Base-by-base conservation (phyloP, 2,888 invertebrate genomes). In the Drosophila neutralis region DNA sequence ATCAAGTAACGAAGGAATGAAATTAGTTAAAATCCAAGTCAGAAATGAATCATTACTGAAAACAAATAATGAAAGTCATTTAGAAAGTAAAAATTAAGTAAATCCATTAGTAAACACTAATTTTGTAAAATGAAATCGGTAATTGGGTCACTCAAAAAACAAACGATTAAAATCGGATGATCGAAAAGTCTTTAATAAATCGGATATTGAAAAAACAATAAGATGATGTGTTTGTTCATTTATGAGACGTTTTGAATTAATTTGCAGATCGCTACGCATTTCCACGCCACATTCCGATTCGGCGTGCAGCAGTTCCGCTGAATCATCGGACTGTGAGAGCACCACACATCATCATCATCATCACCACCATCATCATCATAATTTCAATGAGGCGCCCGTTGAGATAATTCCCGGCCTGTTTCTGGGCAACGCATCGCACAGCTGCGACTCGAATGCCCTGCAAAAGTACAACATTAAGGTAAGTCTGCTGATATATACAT, bases 391-490 rank as follows among this genome's bases (percentile, higher is more conserved):
- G 89, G 98, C 98, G 93, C 98, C 98, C 61, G 98, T 98, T 59
- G 97, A 98, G 94, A 98, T 99, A 91, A 95, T 98, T 91, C 98
- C 98, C 64, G 96, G 98, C 93, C 95, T 99, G 72, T 99, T 97
- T 94, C 95, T 99, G 76, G 99, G 99, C 82, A 98, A 98, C 94
- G 98, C 98, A 66, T 96, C 97, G 90, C 98, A 98, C 93, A 98
- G 98, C 91, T 96, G 96, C 93, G 98, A 99, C 93, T 95, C 97
- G 84, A 96, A 96, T 85, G 96, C 97, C 57, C 95, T 99, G 89
- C 96, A 97, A 89, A 96, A 97, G 93, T 97, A 97, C 94, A 97
- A 97, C 91, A 98, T 98, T 92, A 95, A 96, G 95, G 96, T 96
- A 83, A 80, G 91, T 78, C 11, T 36, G 29, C n/a, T 18, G 15